These are phyloP conservation scores for Eretmocerus hayati DNA, from an alignment of 2,888 invertebrate species.

Conservation along the genomic window DNA sequence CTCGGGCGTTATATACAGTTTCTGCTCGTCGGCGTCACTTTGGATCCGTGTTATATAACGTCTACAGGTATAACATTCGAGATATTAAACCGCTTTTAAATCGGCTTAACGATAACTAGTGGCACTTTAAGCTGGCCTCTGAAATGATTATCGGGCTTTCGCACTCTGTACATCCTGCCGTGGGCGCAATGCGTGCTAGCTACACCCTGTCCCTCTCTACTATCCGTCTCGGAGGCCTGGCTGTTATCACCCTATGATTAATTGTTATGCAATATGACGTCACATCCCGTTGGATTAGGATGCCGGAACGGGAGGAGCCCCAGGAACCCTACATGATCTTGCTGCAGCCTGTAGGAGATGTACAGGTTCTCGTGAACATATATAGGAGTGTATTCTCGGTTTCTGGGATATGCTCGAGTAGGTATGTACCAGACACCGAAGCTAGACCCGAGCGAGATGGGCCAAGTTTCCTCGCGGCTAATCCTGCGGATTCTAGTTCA, in stretches of 20 bases:
- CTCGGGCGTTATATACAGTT: too few species aligned
- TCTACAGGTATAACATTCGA: slow-evolving; percentile 40
- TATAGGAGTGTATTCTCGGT: too few species aligned
- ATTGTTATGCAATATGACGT: slow-evolving; percentile 49
- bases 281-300: slow-evolving; percentile 44
- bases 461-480: slow-evolving; percentile 6
- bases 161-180: slow-evolving; percentile 31
- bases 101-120: slow-evolving; percentile 48
- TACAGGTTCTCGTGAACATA: too few species aligned
- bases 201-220: slow-evolving; percentile 2
- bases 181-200: background rate
- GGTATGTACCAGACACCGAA: too few species aligned
- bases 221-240: slow-evolving; percentile 7
- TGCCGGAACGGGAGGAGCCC: slow-evolving; percentile 20
- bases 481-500: slow-evolving; percentile 39
- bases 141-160: slow-evolving; percentile 48
- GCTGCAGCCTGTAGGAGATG: background rate
- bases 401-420: background rate
- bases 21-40: background rate
- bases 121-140: slow-evolving; percentile 48
- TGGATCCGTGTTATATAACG: slow-evolving; percentile 9
- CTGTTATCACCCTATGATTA: slow-evolving; percentile 47
- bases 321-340: background rate
- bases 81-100: slow-evolving; percentile 48
- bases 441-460: background rate